Conservation (phyloP, 2,888 invertebrate genomes). For the Cephus pulcher region DNA sequence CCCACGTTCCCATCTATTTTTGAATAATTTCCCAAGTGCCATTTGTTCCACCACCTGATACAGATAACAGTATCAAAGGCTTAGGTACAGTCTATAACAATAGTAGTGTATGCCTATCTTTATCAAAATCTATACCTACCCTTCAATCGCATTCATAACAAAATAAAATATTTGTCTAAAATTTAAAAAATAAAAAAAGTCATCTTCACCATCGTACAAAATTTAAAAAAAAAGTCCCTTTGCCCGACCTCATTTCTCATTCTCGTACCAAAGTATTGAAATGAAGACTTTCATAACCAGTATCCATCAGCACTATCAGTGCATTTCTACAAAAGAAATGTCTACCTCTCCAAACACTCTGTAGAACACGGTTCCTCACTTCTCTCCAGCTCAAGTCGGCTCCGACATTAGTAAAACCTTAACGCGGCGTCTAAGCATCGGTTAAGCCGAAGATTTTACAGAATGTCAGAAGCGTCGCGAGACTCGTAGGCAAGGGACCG, state of each 20-base stretch:
- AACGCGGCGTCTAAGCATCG: background rate
- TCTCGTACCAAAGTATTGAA: too few species aligned
- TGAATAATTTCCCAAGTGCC: background rate
- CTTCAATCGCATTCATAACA: background rate
- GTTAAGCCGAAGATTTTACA: background rate
- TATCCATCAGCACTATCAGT: too few species aligned
- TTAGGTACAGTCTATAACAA: background rate
- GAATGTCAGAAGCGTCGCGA: background rate
- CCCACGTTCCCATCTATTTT: background rate
- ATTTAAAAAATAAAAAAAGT: background rate
- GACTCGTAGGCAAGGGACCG: background rate
- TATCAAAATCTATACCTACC: background rate
- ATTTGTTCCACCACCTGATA: constrained; percentile 32
- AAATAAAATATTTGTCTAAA: background rate
- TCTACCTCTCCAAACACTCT: background rate
- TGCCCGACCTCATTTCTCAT: too few species aligned
- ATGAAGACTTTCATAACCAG: too few species aligned
- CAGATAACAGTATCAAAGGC: constrained; percentile 40
- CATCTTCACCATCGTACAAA: background rate
- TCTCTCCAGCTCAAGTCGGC: background rate
- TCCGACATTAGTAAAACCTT: background rate
- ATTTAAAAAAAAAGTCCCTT: too few species aligned
- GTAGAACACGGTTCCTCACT: background rate
- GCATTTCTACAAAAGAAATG: too few species aligned
- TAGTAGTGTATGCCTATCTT: background rate